phyloP scores from a whole-genome alignment of 2,113 vertebrate species.

The Mus musculus region GRCm39 chr11:117020001-117020500 shows the following conservation, averaged over 20 bases:
- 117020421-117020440: neutral
- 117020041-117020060: neutral
- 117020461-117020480: rapidly evolving
- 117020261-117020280: rapidly evolving
- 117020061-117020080: neutral
- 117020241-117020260: neutral
- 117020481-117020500: neutral
- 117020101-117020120: neutral
- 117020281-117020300: neutral
- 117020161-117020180: neutral
- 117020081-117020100: neutral
- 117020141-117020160: rapidly evolving
- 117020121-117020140: no score
- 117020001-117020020: neutral
- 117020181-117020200: neutral
- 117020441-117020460: neutral
- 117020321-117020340: neutral
- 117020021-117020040: neutral
- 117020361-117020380: neutral
- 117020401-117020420: neutral
- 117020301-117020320: neutral
- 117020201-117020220: neutral
- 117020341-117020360: neutral
- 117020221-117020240: neutral
- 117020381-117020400: neutral